Base-by-base conservation (phyloP, 1,140 invertebrate genomes). In the Drosophila littoralis region DNA sequence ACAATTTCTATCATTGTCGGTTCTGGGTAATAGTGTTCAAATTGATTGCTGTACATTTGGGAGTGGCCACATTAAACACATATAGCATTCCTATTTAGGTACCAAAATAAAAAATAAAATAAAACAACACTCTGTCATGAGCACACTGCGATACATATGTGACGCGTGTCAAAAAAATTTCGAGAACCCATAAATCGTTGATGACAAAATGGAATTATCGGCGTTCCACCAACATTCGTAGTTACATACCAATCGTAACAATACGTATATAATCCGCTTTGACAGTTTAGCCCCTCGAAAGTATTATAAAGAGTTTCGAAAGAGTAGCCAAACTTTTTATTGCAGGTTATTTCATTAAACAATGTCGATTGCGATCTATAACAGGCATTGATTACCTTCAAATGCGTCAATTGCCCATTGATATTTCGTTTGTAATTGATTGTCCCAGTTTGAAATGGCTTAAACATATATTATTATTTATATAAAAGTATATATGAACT, bases 131-230 rank as follows among this genome's bases (percentile, higher is more conserved):
- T 74, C 77, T 63, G 70, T 67, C 77, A 83, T 64, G 48, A 48
- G 45, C 63, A 43, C 50, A 68, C 66, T 69, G 42, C 42, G 45
- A 73, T 35, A 69, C 46, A 69, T 77, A 63, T 70, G 74, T 61
- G 69, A 68, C 70, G 70, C 70, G 65, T 84, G 81, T 84, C 81
- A 84, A 57, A 65, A 55, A 70, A 50, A 69, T 70, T 74, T 76
- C 80, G 68, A 63, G 80, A 81, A 74, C 51, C 79, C 83, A 84
- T 84, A 77, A 84, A 84, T 84, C 81, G 81, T 84, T 60, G 77
- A 83, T 80, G 77, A 77, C 81, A 78, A 71, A 84, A 71, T 81
- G 59, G 67, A 82, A 82, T 81, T 82, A 78, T 78, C 79, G 52
- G 73, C 57, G 46, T 48, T 48, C 17, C 22, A 28, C 17, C 43